A percentile compares a stretch with the other conserved stretches of the same genome.
Evolutionary conservation across 2,113 vertebrate species (phyloP).

Genomic region (Tricholaema leucomelas): DNA sequence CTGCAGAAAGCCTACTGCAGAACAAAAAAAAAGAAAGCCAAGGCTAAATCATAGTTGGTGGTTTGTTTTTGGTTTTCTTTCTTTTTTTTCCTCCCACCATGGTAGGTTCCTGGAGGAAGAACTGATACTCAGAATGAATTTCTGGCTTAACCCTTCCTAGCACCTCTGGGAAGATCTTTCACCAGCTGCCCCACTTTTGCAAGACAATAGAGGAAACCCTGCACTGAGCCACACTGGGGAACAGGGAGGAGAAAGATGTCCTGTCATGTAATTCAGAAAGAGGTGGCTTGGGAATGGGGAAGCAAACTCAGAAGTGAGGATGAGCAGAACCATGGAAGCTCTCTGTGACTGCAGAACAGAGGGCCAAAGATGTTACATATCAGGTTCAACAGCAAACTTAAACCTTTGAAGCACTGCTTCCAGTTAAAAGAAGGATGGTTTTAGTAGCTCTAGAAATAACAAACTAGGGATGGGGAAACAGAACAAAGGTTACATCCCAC

Average conservation of each 20-base stretch:
- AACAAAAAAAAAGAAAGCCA: background rate
- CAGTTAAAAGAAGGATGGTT: background rate
- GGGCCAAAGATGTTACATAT: background rate
- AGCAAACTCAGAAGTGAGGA: background rate
- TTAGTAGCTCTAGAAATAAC: background rate
- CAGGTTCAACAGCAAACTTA: background rate
- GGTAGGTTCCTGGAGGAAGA: background rate
- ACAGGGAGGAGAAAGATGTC: background rate
- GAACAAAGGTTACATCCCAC: background rate
- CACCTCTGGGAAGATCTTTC: background rate
- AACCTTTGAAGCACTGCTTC: background rate
- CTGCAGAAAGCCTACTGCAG: background rate
- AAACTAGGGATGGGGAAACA: background rate
- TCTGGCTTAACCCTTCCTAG: background rate
- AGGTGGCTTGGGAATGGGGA: background rate
- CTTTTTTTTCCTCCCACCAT: background rate
- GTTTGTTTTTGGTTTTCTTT: too few species aligned
- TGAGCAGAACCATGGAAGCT: too few species aligned
- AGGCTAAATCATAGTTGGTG: background rate
- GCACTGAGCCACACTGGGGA: background rate
- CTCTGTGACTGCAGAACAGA: background rate
- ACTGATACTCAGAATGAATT: background rate
- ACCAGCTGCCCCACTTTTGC: background rate
- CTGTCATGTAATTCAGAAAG: background rate
- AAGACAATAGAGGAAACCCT: background rate